Percentiles rank a stretch among this genome's conserved stretches.
phyloP scores from a whole-genome alignment of 2,888 invertebrate species.

The Mechanitis mazaeus region DNA sequence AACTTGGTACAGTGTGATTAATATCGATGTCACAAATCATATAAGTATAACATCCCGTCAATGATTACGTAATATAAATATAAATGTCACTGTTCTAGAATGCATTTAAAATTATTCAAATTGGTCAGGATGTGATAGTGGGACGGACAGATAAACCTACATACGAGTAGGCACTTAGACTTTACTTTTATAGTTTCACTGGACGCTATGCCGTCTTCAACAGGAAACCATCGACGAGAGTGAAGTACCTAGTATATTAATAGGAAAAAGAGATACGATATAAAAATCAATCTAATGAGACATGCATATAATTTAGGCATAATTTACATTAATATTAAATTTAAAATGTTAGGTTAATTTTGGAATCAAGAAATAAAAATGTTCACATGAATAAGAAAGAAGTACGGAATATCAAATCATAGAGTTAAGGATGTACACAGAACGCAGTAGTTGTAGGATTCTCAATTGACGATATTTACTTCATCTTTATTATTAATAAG shows the following conservation, averaged over 20 bases:
- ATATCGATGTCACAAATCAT: slow-evolving; percentile 10
- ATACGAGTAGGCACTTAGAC: not conserved
- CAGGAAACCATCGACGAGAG: not conserved
- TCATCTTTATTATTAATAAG: not conserved
- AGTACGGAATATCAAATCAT: too few relatives aligned
- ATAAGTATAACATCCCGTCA: slow-evolving; percentile 18
- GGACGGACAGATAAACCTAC: slow-evolving; percentile 18
- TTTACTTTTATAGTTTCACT: not conserved
- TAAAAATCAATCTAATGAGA: too few relatives aligned
- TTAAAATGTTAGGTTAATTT: too few relatives aligned
- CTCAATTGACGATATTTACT: too few relatives aligned
- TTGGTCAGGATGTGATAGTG: slow-evolving; percentile 15
- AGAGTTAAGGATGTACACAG: too few relatives aligned
- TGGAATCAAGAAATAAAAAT: too few relatives aligned
- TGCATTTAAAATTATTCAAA: slow-evolving; percentile 4
- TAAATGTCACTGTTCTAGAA: slow-evolving; percentile 13
- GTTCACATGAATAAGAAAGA: too few relatives aligned
- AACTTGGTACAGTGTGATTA: slow-evolving; percentile 7
- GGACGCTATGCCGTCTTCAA: slow-evolving; percentile 3
- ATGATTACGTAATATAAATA: slow-evolving; percentile 12
- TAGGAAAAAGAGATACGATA: too few relatives aligned
- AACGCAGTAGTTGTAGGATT: too few relatives aligned
- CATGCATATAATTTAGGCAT: too few relatives aligned
- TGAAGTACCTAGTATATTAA: too few relatives aligned
- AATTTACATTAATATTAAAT: too few relatives aligned